A percentile compares a stretch with the other conserved stretches of the same genome.
Conservation (phyloP, 2,113 vertebrate genomes). For the Lathamus discolor region DNA sequence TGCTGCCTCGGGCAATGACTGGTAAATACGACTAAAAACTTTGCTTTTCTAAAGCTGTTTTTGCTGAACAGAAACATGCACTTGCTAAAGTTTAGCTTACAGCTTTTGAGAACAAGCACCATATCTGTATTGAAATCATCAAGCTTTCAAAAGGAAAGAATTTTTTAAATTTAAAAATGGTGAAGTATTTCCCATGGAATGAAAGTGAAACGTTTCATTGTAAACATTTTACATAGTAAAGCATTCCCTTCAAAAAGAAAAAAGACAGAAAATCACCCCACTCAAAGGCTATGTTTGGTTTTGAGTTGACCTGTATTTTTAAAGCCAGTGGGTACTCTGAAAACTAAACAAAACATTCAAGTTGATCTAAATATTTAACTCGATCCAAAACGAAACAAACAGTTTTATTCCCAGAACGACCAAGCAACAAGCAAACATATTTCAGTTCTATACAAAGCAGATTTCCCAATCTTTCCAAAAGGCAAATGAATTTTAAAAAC, state of each 20-base stretch:
- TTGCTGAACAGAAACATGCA: background rate
- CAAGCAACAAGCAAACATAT: background rate
- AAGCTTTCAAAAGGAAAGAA: background rate
- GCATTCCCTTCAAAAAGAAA: background rate
- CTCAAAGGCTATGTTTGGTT: background rate
- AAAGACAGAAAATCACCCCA: background rate
- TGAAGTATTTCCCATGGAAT: background rate
- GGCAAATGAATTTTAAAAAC: background rate
- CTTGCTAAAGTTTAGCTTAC: background rate
- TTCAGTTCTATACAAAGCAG: background rate
- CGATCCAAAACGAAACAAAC: background rate
- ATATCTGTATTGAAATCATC: background rate
- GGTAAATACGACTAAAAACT: background rate
- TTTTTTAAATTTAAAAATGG: background rate
- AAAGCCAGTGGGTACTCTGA: background rate
- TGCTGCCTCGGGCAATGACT: background rate
- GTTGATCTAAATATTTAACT: background rate
- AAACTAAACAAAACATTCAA: background rate
- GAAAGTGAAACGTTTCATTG: background rate
- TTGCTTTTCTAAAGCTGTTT: background rate
- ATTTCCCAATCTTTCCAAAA: background rate
- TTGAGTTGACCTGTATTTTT: background rate
- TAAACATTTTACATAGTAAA: background rate
- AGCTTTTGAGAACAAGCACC: background rate
- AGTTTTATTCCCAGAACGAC: background rate